These are phyloP conservation scores for Lanius ludovicianus DNA, from an alignment of 2,113 vertebrate genomes.

Conservation along the genomic window DNA sequence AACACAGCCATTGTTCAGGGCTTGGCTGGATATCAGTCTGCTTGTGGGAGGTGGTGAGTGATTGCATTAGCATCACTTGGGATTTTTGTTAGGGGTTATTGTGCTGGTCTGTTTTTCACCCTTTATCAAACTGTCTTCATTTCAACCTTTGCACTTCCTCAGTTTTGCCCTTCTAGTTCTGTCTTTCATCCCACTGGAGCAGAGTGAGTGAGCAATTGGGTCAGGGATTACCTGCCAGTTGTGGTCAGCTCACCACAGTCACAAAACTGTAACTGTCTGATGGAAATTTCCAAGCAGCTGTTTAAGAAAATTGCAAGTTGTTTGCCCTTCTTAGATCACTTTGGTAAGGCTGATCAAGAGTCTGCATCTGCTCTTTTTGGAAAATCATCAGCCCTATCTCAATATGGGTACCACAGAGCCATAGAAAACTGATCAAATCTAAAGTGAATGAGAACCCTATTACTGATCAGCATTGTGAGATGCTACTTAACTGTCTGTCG, in stretches of 20 bases:
- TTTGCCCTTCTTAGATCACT: not conserved
- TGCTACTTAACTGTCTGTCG: not conserved
- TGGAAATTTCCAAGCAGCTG: not conserved
- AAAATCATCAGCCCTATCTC: not conserved
- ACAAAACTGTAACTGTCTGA: not conserved
- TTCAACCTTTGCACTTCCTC: not conserved
- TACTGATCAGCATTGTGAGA: not conserved
- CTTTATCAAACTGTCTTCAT: not conserved
- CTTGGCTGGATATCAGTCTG: not conserved
- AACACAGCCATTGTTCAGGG: not conserved
- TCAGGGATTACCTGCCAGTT: not conserved
- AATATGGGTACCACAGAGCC: not conserved
- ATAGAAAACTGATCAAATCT: not conserved
- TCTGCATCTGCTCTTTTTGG: not conserved
- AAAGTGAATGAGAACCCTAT: not conserved
- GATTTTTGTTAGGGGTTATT: fast-evolving
- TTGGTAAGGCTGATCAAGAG: not conserved
- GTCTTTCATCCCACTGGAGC: not conserved
- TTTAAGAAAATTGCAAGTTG: not conserved
- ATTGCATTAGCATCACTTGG: not conserved
- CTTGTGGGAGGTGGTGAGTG: not conserved
- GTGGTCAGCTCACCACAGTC: not conserved
- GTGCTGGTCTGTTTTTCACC: fast-evolving
- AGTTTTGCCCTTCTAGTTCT: not conserved
- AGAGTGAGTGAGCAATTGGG: fast-evolving